Evolutionary conservation across 2,888 invertebrate species (phyloP).

Genomic region (Rosalia funebris): DNA sequence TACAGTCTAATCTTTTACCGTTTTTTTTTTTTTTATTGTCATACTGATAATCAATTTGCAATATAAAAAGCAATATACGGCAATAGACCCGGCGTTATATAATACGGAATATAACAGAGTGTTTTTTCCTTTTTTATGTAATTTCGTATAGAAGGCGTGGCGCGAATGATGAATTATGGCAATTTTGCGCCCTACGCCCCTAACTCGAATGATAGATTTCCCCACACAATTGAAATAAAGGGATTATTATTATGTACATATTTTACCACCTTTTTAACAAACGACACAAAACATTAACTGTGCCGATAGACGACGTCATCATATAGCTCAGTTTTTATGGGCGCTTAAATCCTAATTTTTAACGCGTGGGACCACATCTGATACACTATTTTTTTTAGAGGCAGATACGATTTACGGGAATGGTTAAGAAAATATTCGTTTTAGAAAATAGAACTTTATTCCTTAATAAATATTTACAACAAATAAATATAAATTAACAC

Average conservation of each 20-base stretch:
- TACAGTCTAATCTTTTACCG: too few relatives aligned
- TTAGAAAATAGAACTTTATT: constrained; percentile 14
- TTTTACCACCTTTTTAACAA: constrained; percentile 41
- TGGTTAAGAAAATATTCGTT: too few relatives aligned
- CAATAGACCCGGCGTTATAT: constrained; percentile 4
- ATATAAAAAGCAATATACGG: constrained; percentile 8
- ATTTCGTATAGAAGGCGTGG: constrained; percentile 39
- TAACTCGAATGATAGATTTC: constrained; percentile 41
- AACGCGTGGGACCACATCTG: neutral
- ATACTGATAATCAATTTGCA: neutral
- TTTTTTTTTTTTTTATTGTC: too few relatives aligned
- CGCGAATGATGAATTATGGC: constrained; percentile 42
- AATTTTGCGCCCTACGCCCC: constrained; percentile 38
- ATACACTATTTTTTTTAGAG: too few relatives aligned
- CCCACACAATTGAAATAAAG: constrained; percentile 44
- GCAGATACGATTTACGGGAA: too few relatives aligned
- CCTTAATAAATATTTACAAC: constrained; percentile 8
- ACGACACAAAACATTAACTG: constrained; percentile 32
- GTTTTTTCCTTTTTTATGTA: constrained; percentile 44
- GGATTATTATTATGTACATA: constrained; percentile 49
- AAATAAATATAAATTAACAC: constrained; percentile 25
- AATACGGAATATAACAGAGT: constrained; percentile 20
- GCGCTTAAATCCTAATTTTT: neutral
- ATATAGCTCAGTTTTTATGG: neutral
- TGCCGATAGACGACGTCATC: constrained; percentile 4